A percentile compares a stretch with the other conserved stretches of the same genome.
Conservation (phyloP, 2,113 vertebrate species). For the Protomyctophum bolini region DNA sequence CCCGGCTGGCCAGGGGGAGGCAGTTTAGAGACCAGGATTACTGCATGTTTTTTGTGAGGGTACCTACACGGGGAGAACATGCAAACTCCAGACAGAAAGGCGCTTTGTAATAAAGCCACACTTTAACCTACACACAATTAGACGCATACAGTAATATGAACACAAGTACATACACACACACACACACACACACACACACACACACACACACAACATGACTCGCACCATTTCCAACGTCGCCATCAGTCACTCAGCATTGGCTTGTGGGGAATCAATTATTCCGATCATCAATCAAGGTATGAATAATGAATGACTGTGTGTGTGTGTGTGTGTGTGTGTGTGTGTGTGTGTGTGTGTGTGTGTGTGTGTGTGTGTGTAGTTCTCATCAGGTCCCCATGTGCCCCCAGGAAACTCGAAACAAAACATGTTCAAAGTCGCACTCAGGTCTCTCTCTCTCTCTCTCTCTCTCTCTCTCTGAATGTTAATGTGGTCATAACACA, state of each 20-base stretch:
- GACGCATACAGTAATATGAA: background rate
- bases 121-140: too few species aligned
- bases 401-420: background rate
- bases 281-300: constrained; percentile 13
- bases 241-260: background rate
- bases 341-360: too few species aligned
- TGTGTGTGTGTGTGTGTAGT: background rate
- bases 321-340: too few species aligned
- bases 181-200: background rate
- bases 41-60: too few species aligned
- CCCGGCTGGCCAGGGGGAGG: too few species aligned
- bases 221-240: background rate
- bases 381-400: background rate
- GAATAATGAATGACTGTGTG: background rate
- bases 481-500: background rate
- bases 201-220: background rate
- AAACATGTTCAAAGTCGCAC: constrained; percentile 18
- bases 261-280: constrained; percentile 14
- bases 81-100: too few species aligned
- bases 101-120: too few species aligned
- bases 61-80: too few species aligned
- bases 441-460: constrained; percentile 1
- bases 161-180: background rate
- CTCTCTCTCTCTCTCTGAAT: background rate
- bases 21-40: too few species aligned